phyloP scores from a whole-genome alignment of 37 sponge, comb jelly and placozoan genomes.

The Spongia lamella region DNA sequence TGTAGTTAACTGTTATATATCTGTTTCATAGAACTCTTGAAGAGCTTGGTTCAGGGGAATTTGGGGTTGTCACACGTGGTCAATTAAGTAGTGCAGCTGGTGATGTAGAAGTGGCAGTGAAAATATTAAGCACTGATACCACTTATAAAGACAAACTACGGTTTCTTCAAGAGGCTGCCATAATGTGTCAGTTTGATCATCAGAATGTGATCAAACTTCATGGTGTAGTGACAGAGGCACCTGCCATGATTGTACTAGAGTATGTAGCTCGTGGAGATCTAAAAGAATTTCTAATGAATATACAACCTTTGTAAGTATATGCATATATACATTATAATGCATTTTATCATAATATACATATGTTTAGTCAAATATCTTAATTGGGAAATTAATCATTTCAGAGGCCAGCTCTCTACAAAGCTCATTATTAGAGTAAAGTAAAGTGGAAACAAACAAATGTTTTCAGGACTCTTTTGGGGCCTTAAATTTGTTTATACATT shows the following conservation, averaged over 20 bases:
- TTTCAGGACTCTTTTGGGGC: too few relatives aligned
- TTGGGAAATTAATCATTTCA: too few relatives aligned
- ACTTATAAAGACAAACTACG: conserved; percentile 48
- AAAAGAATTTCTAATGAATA: conserved; percentile 1
- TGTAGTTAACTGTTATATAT: background rate
- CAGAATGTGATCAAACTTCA: conserved; percentile 50
- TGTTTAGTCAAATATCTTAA: too few relatives aligned
- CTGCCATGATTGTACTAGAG: conserved; percentile 40
- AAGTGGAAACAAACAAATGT: too few relatives aligned
- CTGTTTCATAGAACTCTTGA: background rate
- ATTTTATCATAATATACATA: background rate
- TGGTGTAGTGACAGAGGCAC: conserved; percentile 59
- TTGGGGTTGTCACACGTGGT: conserved; percentile 62
- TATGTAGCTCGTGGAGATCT: conserved; percentile 36
- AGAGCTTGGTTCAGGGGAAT: conserved; percentile 56
- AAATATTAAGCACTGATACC: conserved; percentile 32
- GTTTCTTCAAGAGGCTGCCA: conserved; percentile 70
- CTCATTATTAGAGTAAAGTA: too few relatives aligned
- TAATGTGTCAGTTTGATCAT: conserved; percentile 67
- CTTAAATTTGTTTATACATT: too few relatives aligned
- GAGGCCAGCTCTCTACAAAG: too few relatives aligned
- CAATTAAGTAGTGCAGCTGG: conserved; percentile 26
- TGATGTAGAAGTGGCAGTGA: conserved; percentile 46
- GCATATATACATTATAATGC: background rate
- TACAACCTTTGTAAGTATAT: conserved; percentile 21